A percentile compares a stretch with the other conserved stretches of the same genome.
phyloP scores from a whole-genome alignment of 2,113 vertebrate species.

The Rhodinocichla rosea region DNA sequence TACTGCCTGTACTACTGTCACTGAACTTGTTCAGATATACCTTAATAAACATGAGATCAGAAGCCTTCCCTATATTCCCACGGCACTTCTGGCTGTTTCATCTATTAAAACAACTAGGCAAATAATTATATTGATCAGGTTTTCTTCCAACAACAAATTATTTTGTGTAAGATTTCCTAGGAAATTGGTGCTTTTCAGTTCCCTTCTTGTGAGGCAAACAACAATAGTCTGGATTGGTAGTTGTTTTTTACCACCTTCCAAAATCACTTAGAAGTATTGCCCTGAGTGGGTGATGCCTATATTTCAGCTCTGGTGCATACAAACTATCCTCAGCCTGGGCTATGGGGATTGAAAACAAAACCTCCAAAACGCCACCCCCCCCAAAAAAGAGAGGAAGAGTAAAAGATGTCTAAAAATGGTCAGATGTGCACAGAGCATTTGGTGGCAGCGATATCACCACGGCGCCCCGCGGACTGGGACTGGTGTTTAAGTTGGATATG shows the following conservation, averaged over 20 bases:
- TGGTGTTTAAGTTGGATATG: constrained; percentile 36
- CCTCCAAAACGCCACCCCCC: not conserved
- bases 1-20: not conserved
- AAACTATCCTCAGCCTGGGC: not conserved
- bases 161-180: not conserved
- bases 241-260: not conserved
- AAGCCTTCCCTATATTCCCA: not conserved
- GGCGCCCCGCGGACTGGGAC: not conserved
- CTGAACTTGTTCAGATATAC: not conserved
- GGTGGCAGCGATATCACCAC: not conserved
- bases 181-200: not conserved
- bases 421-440: not conserved
- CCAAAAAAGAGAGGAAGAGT: not conserved
- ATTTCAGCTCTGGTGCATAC: not conserved
- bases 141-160: not conserved
- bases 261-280: not conserved
- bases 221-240: not conserved
- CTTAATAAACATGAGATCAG: not conserved
- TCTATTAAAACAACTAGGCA: not conserved
- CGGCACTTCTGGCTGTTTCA: not conserved
- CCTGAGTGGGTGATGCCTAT: not conserved
- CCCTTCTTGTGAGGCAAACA: not conserved
- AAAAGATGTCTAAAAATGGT: not conserved
- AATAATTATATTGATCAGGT: not conserved
- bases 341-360: not conserved